These are phyloP conservation scores for Microchrysa polita DNA, from an alignment of 2,888 invertebrate genomes.

Conservation along the genomic window DNA sequence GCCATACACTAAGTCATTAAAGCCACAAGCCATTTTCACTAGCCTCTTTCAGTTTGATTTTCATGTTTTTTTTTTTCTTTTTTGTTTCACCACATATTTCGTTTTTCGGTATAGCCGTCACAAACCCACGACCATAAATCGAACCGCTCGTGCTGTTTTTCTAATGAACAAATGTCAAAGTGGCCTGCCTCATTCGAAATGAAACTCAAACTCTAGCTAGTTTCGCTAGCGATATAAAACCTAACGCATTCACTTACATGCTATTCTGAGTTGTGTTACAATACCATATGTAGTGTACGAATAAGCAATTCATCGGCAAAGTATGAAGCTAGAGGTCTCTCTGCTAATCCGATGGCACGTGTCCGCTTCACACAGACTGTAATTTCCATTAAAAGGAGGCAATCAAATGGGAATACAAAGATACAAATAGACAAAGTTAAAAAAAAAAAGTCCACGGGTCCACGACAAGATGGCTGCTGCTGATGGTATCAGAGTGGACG, in stretches of 20 bases:
- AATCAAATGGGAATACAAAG: conserved; percentile 18
- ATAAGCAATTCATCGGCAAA: neutral
- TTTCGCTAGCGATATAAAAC: neutral
- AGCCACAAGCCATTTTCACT: conserved; percentile 36
- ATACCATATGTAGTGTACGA: neutral
- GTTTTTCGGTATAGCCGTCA: too few relatives aligned
- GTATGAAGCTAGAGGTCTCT: neutral
- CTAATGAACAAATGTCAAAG: conserved; percentile 37
- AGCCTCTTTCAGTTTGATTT: conserved; percentile 7
- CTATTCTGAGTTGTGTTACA: neutral
- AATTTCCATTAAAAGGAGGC: conserved; percentile 34
- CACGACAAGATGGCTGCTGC: conserved; percentile 17
- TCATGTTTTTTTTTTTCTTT: neutral
- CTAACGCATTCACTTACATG: conserved; percentile 1
- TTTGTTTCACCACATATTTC: too few relatives aligned
- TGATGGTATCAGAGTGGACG: conserved; percentile 19
- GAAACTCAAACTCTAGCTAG: neutral
- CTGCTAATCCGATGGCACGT: conserved; percentile 27
- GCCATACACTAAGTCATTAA: conserved; percentile 14
- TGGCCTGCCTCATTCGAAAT: neutral
- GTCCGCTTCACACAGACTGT: conserved; percentile 1
- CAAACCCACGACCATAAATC: neutral
- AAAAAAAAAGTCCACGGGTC: neutral
- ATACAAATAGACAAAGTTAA: neutral
- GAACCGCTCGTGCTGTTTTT: conserved; percentile 33